Evolutionary conservation across 2,797 vertebrate species (phyloP), one percentile per base, ranked within the genome.

Genomic region (Silurus lanzhouensis): DNA sequence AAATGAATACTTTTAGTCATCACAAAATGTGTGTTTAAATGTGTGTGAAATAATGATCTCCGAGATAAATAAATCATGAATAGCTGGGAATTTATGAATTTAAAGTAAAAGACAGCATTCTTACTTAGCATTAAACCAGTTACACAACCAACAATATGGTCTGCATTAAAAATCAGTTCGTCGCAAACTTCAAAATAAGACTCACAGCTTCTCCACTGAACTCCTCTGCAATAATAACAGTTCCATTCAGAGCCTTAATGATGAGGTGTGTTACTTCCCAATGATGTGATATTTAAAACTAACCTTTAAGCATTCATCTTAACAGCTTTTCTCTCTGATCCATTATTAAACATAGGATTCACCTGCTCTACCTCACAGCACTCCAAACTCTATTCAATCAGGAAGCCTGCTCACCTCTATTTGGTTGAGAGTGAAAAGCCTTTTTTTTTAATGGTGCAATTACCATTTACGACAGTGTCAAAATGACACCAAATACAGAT

Each of bases 261-360:
- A 76, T 1, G 15, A 74, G 52, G 48, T 57, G 10, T 19, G n/a
- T 15, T 55, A 55, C 27, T 27, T 55, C 48, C 13, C 14, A 17
- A 55, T 9, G 20, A 57, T 25, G 55, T 58, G 52, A 46, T 46
- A 44, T 46, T 46, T 63, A 5, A 17, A 63, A 38, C 27, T 22
- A 84, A 67, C 83, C 60, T 68, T 76, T 55, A 67, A 57, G 46
- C 12, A 9, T 66, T 57, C 25, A 57, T 61, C 60, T 60, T 83
- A 72, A 67, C 61, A 27, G 64, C 15, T 52, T 55, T 75, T 61
- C 77, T 25, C 6, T 64, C 60, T 66, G 25, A 75, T 76, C 48
- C 48, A 83, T 76, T 77, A 67, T 66, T 44, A 84, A 77, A 68
- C 27, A 17, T 14, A 71, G 31, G 13, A 55, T 83, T 76, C 60